These are phyloP conservation scores for Dendrophyllia cribrosa DNA, from an alignment of 64 coral and sea anemone genomes.

Conservation along the genomic window DNA sequence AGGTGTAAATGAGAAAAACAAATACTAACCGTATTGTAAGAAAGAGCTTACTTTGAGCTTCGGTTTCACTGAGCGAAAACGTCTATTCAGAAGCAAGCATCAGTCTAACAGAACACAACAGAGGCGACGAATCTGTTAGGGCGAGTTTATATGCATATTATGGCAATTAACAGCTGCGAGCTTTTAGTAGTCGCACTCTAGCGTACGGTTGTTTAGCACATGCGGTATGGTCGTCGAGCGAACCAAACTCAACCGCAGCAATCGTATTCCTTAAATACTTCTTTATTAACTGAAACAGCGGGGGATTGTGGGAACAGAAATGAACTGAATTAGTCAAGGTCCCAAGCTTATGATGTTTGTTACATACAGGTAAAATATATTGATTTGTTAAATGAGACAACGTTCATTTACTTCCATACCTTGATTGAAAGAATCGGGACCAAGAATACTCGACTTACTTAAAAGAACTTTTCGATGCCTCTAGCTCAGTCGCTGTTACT, in stretches of 20 bases:
- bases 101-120: not conserved
- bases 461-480: too few species aligned
- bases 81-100: not conserved
- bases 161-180: conserved; percentile 25
- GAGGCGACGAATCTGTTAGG: not conserved
- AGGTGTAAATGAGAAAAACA: not conserved
- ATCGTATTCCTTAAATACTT: conserved; percentile 6
- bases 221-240: not conserved
- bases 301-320: conserved; percentile 38
- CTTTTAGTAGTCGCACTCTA: not conserved
- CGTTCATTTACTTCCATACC: not conserved
- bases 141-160: not conserved
- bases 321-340: not conserved
- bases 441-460: too few species aligned
- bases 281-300: conserved; percentile 25
- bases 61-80: not conserved
- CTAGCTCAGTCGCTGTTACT: not conserved
- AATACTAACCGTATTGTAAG: not conserved
- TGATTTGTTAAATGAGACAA: not conserved
- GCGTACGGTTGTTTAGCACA: not conserved
- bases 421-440: not conserved
- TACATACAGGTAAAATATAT: not conserved
- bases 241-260: not conserved
- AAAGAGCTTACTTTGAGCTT: not conserved
- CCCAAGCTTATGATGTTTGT: not conserved